These are phyloP conservation scores for Escarpia spicata DNA, from an alignment of 2,888 invertebrate genomes.

Conservation along the genomic window DNA sequence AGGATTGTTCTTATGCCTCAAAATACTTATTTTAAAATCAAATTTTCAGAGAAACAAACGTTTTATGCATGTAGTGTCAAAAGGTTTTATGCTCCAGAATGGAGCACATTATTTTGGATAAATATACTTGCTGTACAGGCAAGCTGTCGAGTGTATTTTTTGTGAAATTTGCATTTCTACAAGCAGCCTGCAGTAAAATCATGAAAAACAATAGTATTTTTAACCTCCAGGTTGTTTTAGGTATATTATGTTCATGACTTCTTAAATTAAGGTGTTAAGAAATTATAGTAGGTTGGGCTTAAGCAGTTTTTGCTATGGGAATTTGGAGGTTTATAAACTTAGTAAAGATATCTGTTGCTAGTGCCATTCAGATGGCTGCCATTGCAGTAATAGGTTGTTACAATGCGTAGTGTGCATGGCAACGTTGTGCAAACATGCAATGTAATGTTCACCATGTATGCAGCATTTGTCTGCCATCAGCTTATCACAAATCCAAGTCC, in stretches of 20 bases:
- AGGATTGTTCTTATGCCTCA: not conserved
- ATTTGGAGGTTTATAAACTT: not conserved
- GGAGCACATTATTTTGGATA: not conserved
- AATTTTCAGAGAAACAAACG: not conserved
- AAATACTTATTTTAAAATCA: not conserved
- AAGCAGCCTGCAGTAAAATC: not conserved
- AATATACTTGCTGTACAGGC: not conserved
- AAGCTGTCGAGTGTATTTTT: not conserved
- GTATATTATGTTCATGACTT: not conserved
- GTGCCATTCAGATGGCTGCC: not conserved
- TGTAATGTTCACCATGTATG: not conserved
- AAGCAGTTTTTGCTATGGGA: slow-evolving; percentile 3
- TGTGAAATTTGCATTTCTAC: not conserved
- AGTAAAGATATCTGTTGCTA: not conserved
- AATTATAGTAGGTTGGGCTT: not conserved
- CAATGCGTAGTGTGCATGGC: not conserved
- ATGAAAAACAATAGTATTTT: not conserved
- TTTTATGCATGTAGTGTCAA: not conserved
- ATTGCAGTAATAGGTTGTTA: no score
- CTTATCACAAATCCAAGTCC: not conserved
- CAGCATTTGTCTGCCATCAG: not conserved
- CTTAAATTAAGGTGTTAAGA: not conserved
- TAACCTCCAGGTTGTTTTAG: not conserved
- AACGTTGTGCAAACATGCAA: not conserved
- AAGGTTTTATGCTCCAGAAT: not conserved